phyloP scores from a whole-genome alignment of 2,113 vertebrate species.

The Leptodactylus fuscus region DNA sequence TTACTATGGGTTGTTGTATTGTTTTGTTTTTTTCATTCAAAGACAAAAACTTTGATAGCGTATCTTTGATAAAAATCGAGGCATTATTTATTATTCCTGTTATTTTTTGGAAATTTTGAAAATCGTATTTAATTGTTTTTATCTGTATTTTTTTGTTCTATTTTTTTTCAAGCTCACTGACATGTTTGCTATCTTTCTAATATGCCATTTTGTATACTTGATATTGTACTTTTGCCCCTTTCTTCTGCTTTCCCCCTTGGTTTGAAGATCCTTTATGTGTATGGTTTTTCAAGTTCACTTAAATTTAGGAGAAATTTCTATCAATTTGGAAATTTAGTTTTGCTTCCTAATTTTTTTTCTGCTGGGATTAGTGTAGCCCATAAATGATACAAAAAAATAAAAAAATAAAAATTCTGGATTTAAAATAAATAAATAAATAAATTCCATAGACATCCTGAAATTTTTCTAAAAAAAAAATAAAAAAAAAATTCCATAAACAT shows the following conservation, averaged over 20 bases:
- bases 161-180: slow-evolving; percentile 29
- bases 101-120: neutral
- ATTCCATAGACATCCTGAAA: too few relatives aligned
- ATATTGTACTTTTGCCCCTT: neutral
- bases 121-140: neutral
- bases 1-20: neutral
- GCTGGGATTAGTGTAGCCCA: neutral
- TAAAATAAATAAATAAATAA: too few relatives aligned
- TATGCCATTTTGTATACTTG: slow-evolving; percentile 26
- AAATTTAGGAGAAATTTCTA: neutral
- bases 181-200: slow-evolving; percentile 42
- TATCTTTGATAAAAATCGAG: slow-evolving; percentile 26
- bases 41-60: slow-evolving; percentile 18
- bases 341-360: neutral
- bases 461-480: too few relatives aligned
- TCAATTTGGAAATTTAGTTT: neutral
- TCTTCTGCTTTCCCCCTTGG: neutral
- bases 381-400: too few relatives aligned
- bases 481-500: too few relatives aligned
- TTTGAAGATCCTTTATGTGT: neutral
- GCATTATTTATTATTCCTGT: slow-evolving; percentile 41
- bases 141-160: neutral
- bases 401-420: too few relatives aligned
- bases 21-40: slow-evolving; percentile 16
- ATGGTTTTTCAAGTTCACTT: neutral